A percentile compares a stretch with the other conserved stretches of the same genome.
Evolutionary conservation across 2,888 invertebrate species (phyloP).

Genomic region (Amblyjoppa proteus): DNA sequence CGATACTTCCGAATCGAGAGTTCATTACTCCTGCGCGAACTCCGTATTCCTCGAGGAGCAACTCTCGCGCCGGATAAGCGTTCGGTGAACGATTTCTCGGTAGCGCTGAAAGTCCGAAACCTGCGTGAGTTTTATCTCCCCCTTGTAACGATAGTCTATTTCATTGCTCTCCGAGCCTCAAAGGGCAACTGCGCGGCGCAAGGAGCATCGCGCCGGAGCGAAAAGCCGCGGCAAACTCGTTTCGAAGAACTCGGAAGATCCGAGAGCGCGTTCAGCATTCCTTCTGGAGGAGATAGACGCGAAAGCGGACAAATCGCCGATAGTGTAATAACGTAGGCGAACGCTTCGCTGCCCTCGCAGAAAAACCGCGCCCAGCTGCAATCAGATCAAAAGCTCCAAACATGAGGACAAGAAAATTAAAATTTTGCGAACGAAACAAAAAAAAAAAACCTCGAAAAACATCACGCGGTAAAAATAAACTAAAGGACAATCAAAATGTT

Average conservation of each 20-base stretch:
- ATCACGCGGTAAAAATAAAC: too few relatives aligned
- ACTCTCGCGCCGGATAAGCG: conserved; percentile 4
- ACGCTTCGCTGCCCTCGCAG: not conserved
- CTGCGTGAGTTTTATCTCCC: conserved; percentile 11
- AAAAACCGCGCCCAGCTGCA: too few relatives aligned
- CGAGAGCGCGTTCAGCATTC: conserved; percentile 49
- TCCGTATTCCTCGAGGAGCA: not conserved
- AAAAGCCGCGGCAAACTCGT: conserved; percentile 57
- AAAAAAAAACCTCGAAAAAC: not conserved
- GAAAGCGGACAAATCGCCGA: conserved; percentile 36
- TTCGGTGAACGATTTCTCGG: conserved; percentile 12
- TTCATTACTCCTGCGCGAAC: not conserved
- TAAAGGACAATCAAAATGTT: too few relatives aligned
- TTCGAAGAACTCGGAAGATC: conserved; percentile 55
- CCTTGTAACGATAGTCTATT: conserved; percentile 32
- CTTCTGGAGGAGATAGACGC: conserved; percentile 11
- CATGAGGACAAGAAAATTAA: not conserved
- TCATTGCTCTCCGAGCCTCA: conserved; percentile 15
- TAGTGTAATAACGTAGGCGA: conserved; percentile 8
- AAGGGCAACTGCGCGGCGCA: conserved; percentile 7
- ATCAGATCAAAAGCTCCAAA: not conserved
- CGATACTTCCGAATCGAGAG: not conserved
- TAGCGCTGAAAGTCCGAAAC: conserved; percentile 5
- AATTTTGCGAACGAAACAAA: not conserved
- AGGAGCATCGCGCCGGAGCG: not conserved